Evolutionary conservation across 2,113 vertebrate genomes (phyloP).

Genomic region (Heterochromis multidens): DNA sequence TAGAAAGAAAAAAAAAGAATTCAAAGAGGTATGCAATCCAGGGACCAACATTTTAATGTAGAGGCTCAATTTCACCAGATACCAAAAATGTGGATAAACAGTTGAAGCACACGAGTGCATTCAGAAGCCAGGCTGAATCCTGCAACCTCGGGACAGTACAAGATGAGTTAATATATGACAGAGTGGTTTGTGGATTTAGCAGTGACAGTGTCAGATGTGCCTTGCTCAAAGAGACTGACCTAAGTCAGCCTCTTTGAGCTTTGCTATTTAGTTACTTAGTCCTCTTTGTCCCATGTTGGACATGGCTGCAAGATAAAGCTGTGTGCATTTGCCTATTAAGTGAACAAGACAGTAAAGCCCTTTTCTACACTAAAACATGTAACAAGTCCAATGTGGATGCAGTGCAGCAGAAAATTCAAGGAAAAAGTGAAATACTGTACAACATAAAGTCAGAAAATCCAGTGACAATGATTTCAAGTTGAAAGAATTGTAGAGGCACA

Average conservation of each 20-base stretch:
- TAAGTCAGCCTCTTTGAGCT: background rate
- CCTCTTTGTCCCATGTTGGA: background rate
- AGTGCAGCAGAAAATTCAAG: background rate
- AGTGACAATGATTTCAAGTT: background rate
- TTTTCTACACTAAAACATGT: background rate
- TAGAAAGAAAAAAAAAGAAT: background rate
- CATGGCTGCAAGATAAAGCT: background rate
- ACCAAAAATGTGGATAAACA: background rate
- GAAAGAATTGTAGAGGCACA: background rate
- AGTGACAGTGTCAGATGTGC: background rate
- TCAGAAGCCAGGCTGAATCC: background rate
- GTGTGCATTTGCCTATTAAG: background rate
- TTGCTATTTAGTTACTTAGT: background rate
- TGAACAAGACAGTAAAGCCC: background rate
- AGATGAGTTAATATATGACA: background rate
- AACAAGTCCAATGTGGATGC: background rate
- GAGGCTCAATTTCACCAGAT: background rate
- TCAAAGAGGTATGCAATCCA: background rate
- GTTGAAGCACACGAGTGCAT: background rate
- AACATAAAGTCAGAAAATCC: background rate
- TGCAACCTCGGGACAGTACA: background rate
- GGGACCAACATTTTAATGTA: background rate
- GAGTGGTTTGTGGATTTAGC: background rate
- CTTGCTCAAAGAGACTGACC: background rate
- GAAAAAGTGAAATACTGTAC: background rate